A percentile compares a stretch with the other conserved stretches of the same genome.
Evolutionary conservation across 2,113 vertebrate genomes (phyloP).

Genomic region (Protobothrops flavoviridis): DNA sequence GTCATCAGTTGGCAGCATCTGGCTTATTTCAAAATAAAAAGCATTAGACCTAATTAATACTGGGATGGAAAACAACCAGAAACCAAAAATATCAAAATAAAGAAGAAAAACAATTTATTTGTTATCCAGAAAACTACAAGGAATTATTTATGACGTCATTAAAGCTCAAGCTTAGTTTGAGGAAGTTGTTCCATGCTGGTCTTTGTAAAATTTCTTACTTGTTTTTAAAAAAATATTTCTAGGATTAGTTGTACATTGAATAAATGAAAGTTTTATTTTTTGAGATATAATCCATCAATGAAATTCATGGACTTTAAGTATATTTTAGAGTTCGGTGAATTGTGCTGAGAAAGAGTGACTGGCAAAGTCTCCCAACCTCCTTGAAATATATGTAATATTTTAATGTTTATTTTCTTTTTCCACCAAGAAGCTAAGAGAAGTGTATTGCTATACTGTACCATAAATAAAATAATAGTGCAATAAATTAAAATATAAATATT

Average conservation of each 20-base stretch:
- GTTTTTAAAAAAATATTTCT: background rate
- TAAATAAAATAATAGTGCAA: background rate
- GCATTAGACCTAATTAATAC: background rate
- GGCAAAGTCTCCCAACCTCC: background rate
- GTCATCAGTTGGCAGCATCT: background rate
- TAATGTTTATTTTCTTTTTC: background rate
- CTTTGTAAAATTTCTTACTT: background rate
- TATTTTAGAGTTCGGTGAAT: background rate
- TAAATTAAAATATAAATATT: background rate
- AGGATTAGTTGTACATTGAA: background rate
- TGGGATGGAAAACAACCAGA: background rate
- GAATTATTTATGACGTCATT: background rate
- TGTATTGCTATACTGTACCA: background rate
- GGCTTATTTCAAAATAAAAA: background rate
- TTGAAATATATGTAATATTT: background rate
- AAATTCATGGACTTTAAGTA: background rate
- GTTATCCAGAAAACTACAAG: background rate
- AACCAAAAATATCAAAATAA: background rate
- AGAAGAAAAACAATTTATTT: background rate
- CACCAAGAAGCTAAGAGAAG: background rate
- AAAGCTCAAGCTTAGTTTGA: background rate
- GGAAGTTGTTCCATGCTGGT: background rate
- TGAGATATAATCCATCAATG: background rate
- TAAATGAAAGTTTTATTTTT: background rate
- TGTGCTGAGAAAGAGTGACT: background rate